Evolutionary conservation across 2,113 vertebrate genomes (phyloP).

Genomic region (Gobio gobio): DNA sequence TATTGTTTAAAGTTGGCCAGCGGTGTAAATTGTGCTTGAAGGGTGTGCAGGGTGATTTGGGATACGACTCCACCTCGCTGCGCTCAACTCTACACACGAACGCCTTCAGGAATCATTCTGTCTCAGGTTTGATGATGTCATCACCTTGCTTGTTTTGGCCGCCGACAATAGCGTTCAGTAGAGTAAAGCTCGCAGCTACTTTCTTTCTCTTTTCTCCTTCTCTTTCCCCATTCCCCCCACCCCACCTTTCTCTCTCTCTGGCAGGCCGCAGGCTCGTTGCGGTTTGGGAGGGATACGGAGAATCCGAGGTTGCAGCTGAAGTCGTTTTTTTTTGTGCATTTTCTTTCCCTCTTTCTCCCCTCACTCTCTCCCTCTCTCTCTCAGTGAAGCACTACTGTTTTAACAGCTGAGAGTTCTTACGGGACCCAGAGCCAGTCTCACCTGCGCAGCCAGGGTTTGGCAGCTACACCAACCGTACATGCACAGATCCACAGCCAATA

Average conservation of each 20-base stretch:
- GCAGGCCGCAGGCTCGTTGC: slow-evolving; percentile 75
- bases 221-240: slow-evolving; percentile 57
- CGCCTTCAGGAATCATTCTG: slow-evolving; percentile 69
- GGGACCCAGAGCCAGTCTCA: slow-evolving; percentile 76
- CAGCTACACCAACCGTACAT: slow-evolving; percentile 40
- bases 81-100: slow-evolving; percentile 51
- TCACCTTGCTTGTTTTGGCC: slow-evolving; percentile 75
- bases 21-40: slow-evolving; percentile 48
- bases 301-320: slow-evolving; percentile 77
- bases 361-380: slow-evolving; percentile 42
- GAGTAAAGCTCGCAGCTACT: slow-evolving; percentile 63
- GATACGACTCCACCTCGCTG: slow-evolving; percentile 44
- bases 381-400: slow-evolving; percentile 77
- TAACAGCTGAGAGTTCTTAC: slow-evolving; percentile 84
- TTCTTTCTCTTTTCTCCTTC: slow-evolving; percentile 59
- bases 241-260: slow-evolving; percentile 59
- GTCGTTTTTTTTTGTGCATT: slow-evolving; percentile 42
- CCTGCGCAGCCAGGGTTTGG: slow-evolving; percentile 62
- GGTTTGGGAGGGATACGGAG: slow-evolving; percentile 79
- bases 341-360: slow-evolving; percentile 74
- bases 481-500: slow-evolving; percentile 21
- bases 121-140: slow-evolving; percentile 81
- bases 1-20: slow-evolving; percentile 44
- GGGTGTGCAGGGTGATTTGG: slow-evolving; percentile 47
- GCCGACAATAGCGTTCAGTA: slow-evolving; percentile 66